Evolutionary conservation across 37 sponge, comb jelly and placozoan species (phyloP).

Genomic region (Amphimedon queenslandica): DNA sequence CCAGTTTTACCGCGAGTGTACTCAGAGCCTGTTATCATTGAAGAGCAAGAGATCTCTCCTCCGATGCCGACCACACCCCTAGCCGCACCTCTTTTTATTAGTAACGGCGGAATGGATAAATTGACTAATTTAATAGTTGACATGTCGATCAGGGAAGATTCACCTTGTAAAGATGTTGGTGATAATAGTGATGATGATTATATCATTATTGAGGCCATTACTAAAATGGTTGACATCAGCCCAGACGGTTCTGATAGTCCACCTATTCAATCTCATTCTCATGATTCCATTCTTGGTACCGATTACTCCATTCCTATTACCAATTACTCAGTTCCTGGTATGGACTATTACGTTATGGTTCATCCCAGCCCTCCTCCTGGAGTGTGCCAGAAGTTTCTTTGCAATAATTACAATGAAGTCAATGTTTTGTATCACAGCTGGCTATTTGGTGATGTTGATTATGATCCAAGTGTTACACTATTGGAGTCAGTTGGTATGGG

Average conservation of each 20-base stretch:
- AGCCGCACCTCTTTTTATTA: neutral
- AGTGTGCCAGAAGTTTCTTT: constrained; percentile 79
- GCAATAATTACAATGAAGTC: constrained; percentile 61
- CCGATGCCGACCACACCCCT: neutral
- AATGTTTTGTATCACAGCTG: constrained; percentile 79
- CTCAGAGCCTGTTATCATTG: neutral
- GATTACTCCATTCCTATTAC: neutral
- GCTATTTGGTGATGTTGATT: constrained; percentile 47
- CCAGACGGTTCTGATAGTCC: neutral
- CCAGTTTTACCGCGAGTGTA: neutral
- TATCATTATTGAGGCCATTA: neutral
- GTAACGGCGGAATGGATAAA: neutral
- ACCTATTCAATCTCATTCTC: neutral
- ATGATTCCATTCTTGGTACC: too few relatives aligned
- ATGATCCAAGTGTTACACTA: constrained; percentile 5
- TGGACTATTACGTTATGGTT: constrained; percentile 60
- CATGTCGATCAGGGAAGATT: neutral
- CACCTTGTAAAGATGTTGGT: neutral
- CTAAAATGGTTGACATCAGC: neutral
- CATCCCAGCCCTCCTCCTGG: constrained; percentile 50
- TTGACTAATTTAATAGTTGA: neutral
- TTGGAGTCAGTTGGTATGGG: constrained; percentile 62
- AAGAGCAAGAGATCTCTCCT: neutral
- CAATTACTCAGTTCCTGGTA: constrained; percentile 30
- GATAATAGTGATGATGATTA: constrained; percentile 13